Base-by-base conservation (phyloP, 1,140 invertebrate genomes). In the Metaphire vulgaris region DNA sequence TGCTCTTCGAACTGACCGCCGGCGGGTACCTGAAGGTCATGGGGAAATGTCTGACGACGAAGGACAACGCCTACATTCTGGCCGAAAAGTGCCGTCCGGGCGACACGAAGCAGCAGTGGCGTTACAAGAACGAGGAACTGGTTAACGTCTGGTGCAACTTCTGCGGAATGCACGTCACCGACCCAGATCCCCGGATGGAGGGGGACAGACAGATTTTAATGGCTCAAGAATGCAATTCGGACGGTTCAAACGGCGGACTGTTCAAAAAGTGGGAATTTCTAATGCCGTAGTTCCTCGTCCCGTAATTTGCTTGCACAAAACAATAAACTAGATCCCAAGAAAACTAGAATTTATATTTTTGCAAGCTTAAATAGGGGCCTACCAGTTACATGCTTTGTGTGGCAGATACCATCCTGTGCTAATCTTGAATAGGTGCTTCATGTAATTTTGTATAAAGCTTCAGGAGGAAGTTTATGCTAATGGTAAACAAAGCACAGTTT, bases 121-220 rank as follows among this genome's bases (percentile, higher is more conserved):
- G 32, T 15, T 78, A 71, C 56, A 78, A 34, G n/a, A 74, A 77
- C 67, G 31, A 29, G 28, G 12, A 29, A 28, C 69, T 71, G 33
- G 29, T 76, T 31, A 73, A 73, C 30, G 72, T 30, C 1, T 78
- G 77, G 77, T 75, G 75, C n/a, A 31, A 65, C 1, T 75, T 32
- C 34, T 78, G 77, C 69, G n/a, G 31, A 28, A 78, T 78, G 77
- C 77, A 78, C 26, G 77, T 78, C 26, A 78, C 77, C 15, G 77
- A 78, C 34, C 77, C 77, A 14, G 68, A 75, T 41, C 41, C 21
- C 56, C 56, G n/a, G 16, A 56, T 12, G 21, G 32, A 16, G 56
- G 67, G 68, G 2, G 77, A 71, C 67, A 31, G 74, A 74, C 77
- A 78, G 74, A 78, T 78, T 21, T 73, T 69, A 2, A 78, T 78